phyloP scores from a whole-genome alignment of 2,888 invertebrate species.

The Melanophora roralis region DNA sequence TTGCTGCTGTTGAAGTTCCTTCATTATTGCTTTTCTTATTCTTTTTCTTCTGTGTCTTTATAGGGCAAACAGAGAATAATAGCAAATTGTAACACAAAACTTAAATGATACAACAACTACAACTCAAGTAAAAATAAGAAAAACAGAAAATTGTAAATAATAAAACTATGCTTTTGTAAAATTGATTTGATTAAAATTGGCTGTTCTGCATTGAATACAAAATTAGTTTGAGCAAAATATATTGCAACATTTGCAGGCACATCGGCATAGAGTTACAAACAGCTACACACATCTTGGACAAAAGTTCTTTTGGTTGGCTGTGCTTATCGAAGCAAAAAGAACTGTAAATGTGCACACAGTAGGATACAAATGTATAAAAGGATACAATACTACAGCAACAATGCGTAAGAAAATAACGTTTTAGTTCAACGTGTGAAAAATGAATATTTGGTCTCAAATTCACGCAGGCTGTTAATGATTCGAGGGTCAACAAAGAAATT shows the following conservation, averaged over 20 bases:
- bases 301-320: slow-evolving; percentile 23
- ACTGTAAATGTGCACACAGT: slow-evolving; percentile 1
- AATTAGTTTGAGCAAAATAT: slow-evolving; percentile 58
- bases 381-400: slow-evolving; percentile 29
- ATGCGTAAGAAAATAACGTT: slow-evolving; percentile 48
- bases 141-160: slow-evolving; percentile 63
- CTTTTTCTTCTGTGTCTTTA: slow-evolving; percentile 23
- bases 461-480: slow-evolving; percentile 14
- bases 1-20: background rate
- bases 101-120: slow-evolving; percentile 42
- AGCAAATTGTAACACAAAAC: slow-evolving; percentile 58
- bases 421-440: slow-evolving; percentile 56
- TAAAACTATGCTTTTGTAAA: slow-evolving; percentile 67
- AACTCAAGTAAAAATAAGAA: slow-evolving; percentile 4
- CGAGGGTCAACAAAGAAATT: slow-evolving; percentile 36
- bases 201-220: slow-evolving; percentile 64
- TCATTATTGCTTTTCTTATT: slow-evolving; percentile 13
- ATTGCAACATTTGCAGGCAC: slow-evolving; percentile 34
- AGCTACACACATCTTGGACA: background rate
- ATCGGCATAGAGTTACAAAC: background rate
- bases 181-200: slow-evolving; percentile 68
- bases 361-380: background rate
- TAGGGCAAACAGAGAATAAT: slow-evolving; percentile 46
- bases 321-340: slow-evolving; percentile 1
- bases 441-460: slow-evolving; percentile 30